Evolutionary conservation across 2,888 invertebrate species (phyloP), one percentile per base, ranked within the genome.

Genomic region (Crocallis elinguaria): DNA sequence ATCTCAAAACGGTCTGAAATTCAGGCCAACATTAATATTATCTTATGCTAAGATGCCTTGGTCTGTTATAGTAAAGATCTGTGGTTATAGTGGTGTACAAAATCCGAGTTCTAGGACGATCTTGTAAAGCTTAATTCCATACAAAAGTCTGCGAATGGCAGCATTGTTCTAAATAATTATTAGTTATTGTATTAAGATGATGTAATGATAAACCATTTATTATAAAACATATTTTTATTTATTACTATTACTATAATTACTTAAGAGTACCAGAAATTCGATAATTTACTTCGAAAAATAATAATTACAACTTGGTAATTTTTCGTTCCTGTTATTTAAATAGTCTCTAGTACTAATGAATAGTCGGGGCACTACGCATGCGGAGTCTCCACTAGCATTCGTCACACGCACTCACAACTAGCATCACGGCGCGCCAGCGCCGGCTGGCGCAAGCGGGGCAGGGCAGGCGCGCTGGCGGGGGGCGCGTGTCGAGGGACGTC

Each of bases 251-350:
- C 56, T 83, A 82, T 74, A 69, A 75, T 86, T 86, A 88, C 82
- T 88, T 88, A 89, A n/a, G 77, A 86, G 82, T 87, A 90, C 84
- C 87, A 77, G 84, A 86, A 88, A 88, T 88, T 90, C 88, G 87
- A 87, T 91, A 88, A 89, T 87, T 91, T 88, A 90, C 76, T 86
- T 80, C 80, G 80, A 82, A 77, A 84, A 80, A 73, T 78, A 80
- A 81, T 86, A 88, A 89, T 88, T 90, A 90, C 89, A 88, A 83
- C 83, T 69, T 75, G 82, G 81, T 86, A 84, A 86, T 87, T 87
- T 75, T 80, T 82, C 76, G 75, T 73, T 80, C 80, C 75, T 74
- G 82, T 82, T 86, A 86, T 83, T 88, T 87, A 86, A 87, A 87
- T 88, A 88, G 88, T 90, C 88, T 88, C 84, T 90, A 89, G 74